Evolutionary conservation across 2,113 vertebrate genomes (phyloP), one percentile per base, ranked within the genome.

Genomic region (Limanda limanda): DNA sequence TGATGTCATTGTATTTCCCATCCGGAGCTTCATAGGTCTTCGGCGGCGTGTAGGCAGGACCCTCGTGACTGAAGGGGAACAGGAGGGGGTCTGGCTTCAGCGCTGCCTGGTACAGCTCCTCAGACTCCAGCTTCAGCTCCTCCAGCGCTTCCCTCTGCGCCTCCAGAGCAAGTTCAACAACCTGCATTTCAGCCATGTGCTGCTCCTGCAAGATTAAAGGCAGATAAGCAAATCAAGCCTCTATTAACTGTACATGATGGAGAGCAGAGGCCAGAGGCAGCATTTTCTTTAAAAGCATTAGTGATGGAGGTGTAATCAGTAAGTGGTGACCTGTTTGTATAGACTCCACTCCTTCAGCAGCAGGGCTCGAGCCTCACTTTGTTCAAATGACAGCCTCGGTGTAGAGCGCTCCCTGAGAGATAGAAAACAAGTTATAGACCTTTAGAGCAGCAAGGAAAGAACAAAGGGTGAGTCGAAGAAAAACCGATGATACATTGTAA

Each of bases 271-370:
- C 18, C 40, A 35, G 2, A 71, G 14, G 51, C 18, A 35, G 5
- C 24, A 69, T 65, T 70, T 68, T 74, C 40, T 21, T 27, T 58
- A 25, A 25, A 72, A 73, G 60, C 51, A 42, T 74, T 20, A 63
- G 51, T 31, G 52, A 27, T 23, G 68, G 37, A 23, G 52, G 4
- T 14, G 48, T 58, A 5, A 45, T 8, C 23, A 8, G 3, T 57
- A 61, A 68, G 67, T 57, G 25, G 9, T 86, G 48, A 93, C 90
- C 81, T 95, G 93, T 92, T 97, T 98, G 89, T 95, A 96, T 59
- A 83, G 51, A 40, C 89, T 78, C 98, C 98, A 99, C 60, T 93
- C 95, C 83, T 98, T 99, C 75, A 97, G 66, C 52, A 99, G 94
- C 48, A 96, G 75, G 12, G 95, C 96, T 88, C 96, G 93, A 24